A percentile compares a stretch with the other conserved stretches of the same genome.
Evolutionary conservation across 1,140 invertebrate genomes (phyloP).

Genomic region (Aleiodes sp.): DNA sequence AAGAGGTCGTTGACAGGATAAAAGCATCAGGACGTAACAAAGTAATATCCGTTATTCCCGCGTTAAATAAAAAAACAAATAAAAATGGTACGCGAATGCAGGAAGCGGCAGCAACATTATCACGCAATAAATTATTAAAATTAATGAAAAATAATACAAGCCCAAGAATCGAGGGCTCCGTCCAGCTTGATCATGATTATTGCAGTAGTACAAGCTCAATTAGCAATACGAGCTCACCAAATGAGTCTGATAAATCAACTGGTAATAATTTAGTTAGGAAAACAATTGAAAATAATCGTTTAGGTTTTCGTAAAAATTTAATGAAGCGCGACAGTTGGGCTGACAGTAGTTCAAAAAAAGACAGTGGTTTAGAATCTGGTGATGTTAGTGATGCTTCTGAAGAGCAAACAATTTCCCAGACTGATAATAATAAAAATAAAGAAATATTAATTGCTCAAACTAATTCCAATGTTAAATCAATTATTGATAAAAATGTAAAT

Average conservation of each 20-base stretch:
- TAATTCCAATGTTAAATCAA: neutral
- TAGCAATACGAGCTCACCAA: conserved; percentile 20
- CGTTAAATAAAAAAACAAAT: conserved; percentile 51
- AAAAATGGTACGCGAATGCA: conserved; percentile 55
- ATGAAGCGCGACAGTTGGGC: conserved; percentile 28
- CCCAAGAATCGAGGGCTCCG: conserved; percentile 44
- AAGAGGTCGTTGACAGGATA: conserved; percentile 65
- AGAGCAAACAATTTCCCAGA: conserved; percentile 34
- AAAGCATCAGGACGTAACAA: conserved; percentile 64
- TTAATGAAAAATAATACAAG: conserved; percentile 38
- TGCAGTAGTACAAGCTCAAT: conserved; percentile 49
- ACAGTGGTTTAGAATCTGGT: conserved; percentile 60
- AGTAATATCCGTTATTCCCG: conserved; percentile 63
- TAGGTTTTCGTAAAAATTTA: conserved; percentile 19
- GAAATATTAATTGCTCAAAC: neutral
- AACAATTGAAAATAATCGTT: neutral
- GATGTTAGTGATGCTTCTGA: conserved; percentile 60
- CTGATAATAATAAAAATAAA: conserved; percentile 5
- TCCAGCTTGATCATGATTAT: conserved; percentile 68
- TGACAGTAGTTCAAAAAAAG: conserved; percentile 56
- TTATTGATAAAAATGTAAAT: neutral
- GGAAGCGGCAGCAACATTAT: conserved; percentile 51
- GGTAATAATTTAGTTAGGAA: conserved; percentile 20
- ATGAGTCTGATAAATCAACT: conserved; percentile 15
- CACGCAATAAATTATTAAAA: conserved; percentile 57